These are phyloP conservation scores for Zosterops borbonicus DNA, from an alignment of 2,113 vertebrate species.

Conservation along the genomic window DNA sequence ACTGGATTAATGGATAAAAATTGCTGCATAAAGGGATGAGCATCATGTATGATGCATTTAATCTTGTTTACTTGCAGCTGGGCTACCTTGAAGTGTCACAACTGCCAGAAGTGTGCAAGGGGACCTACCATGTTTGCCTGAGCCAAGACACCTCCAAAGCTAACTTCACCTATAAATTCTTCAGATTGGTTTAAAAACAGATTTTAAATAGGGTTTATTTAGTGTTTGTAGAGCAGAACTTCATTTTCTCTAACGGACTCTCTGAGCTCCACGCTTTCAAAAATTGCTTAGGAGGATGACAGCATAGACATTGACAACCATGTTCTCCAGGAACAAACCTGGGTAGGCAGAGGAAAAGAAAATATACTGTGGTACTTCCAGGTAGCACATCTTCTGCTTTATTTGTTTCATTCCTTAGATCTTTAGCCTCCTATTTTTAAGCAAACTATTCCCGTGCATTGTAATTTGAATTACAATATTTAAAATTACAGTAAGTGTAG, in stretches of 20 bases:
- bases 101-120: not conserved
- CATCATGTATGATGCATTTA: not conserved
- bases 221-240: not conserved
- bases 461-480: not conserved
- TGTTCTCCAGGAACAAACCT: not conserved
- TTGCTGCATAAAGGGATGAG: not conserved
- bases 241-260: not conserved
- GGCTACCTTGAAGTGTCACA: not conserved
- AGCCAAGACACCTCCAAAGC: not conserved
- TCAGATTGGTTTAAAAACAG: not conserved
- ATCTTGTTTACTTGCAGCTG: conserved; percentile 5
- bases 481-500: not conserved
- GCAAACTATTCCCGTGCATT: not conserved
- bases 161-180: not conserved
- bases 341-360: not conserved
- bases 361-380: not conserved
- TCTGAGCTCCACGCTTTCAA: not conserved
- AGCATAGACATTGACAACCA: not conserved
- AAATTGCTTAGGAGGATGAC: not conserved
- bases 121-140: not conserved
- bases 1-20: conserved; percentile 30
- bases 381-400: not conserved
- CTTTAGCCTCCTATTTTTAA: not conserved
- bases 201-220: not conserved
- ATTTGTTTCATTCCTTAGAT: not conserved